These are phyloP conservation scores for Ylistrum balloti DNA, from an alignment of 1,140 invertebrate genomes.

Conservation along the genomic window DNA sequence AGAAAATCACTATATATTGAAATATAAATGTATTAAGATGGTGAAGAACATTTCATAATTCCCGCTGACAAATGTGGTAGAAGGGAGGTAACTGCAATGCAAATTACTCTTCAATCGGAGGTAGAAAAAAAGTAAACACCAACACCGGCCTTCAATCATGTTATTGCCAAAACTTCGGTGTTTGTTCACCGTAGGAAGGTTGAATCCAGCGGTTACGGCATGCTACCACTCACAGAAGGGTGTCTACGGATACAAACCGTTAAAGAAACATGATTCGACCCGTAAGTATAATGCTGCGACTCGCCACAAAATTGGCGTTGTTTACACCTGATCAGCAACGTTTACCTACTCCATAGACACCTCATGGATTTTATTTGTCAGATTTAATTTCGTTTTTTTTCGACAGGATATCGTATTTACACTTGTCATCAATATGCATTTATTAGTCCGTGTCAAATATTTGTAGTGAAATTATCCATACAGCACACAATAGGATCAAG, in stretches of 20 bases:
- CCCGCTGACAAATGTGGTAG: slow-evolving; percentile 18
- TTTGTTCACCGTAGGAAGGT: not conserved
- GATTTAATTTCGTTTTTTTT: too few relatives aligned
- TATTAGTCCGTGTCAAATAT: too few relatives aligned
- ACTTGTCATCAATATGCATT: too few relatives aligned
- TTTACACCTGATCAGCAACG: too few relatives aligned
- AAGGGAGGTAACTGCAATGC: not conserved
- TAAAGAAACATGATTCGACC: not conserved
- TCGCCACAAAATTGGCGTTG: not conserved
- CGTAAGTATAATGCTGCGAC: not conserved
- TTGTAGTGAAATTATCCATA: not conserved
- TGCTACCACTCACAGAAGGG: not conserved
- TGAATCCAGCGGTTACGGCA: not conserved
- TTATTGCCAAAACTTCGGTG: not conserved
- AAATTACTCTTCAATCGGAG: not conserved
- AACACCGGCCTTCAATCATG: not conserved
- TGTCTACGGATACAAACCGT: not conserved
- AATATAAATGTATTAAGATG: too few relatives aligned
- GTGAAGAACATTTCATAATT: slow-evolving; percentile 19
- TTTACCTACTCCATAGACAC: too few relatives aligned
- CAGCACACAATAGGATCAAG: not conserved
- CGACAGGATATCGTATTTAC: too few relatives aligned
- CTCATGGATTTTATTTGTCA: too few relatives aligned
- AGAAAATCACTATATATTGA: too few relatives aligned
- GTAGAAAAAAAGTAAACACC: not conserved